phyloP scores from a whole-genome alignment of 2,797 vertebrate species.

The Sebastes dallii region DNA sequence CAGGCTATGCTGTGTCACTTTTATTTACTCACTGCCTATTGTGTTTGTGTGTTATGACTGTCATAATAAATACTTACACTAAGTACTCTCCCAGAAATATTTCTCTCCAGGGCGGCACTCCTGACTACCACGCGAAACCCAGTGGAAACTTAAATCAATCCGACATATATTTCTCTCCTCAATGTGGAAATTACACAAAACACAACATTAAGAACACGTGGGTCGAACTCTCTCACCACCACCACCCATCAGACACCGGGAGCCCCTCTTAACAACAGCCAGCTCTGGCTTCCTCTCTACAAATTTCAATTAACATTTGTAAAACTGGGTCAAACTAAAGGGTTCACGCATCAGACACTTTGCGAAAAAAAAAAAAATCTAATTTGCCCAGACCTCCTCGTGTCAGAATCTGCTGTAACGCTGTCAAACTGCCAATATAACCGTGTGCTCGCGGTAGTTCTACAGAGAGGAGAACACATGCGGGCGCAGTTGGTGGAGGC shows the following conservation, averaged over 20 bases:
- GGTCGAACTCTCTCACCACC: constrained; percentile 5
- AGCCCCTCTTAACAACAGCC: neutral
- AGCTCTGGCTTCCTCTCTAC: constrained; percentile 12
- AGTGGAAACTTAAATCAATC: constrained; percentile 29
- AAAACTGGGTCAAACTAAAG: constrained; percentile 51
- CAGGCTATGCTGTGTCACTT: constrained; percentile 10
- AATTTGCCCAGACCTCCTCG: constrained; percentile 31
- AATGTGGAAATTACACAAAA: constrained; percentile 22
- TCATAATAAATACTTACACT: constrained; percentile 43
- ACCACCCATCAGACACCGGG: neutral
- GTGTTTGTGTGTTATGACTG: constrained; percentile 29
- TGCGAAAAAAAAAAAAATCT: constrained; percentile 40
- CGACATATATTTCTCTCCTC: constrained; percentile 10
- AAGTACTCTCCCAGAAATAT: constrained; percentile 34
- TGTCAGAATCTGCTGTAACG: constrained; percentile 29
- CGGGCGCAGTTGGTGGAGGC: constrained; percentile 54
- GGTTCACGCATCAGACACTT: constrained; percentile 35
- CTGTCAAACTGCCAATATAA: constrained; percentile 38
- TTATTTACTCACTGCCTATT: constrained; percentile 5
- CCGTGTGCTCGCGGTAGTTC: constrained; percentile 23
- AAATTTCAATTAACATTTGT: constrained; percentile 48
- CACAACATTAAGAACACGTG: neutral
- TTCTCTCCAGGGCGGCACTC: constrained; percentile 25
- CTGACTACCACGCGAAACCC: constrained; percentile 40
- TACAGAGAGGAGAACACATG: constrained; percentile 56